Conservation (phyloP, 2,797 vertebrate genomes). For the Coreius guichenoti region DNA sequence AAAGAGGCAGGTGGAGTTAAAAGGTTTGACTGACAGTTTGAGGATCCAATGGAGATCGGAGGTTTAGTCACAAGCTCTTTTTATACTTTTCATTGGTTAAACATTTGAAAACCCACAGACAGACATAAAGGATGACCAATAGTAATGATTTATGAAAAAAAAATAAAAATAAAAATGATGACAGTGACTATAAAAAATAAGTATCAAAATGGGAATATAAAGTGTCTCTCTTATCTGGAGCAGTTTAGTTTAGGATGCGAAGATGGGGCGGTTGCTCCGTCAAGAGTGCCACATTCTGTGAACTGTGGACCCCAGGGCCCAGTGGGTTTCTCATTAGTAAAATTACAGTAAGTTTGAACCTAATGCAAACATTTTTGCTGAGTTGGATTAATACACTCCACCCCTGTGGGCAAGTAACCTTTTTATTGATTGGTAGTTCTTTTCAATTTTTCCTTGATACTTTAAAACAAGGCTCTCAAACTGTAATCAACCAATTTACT, state of each 20-base stretch:
- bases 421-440: conserved; percentile 45
- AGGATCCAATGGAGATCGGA: neutral
- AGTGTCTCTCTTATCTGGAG: neutral
- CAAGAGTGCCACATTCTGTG: conserved; percentile 15
- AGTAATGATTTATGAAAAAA: neutral
- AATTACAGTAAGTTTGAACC: conserved; percentile 33
- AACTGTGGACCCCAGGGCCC: conserved; percentile 28
- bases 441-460: conserved; percentile 22
- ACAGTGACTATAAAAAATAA: neutral
- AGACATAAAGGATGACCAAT: neutral
- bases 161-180: neutral
- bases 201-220: conserved; percentile 18
- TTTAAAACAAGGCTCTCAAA: conserved; percentile 46
- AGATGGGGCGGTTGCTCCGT: neutral
- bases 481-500: conserved; percentile 51
- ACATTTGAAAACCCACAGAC: neutral
- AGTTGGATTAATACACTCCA: neutral
- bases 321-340: conserved; percentile 40
- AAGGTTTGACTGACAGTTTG: neutral
- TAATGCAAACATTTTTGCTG: conserved; percentile 24
- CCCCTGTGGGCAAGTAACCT: conserved; percentile 37
- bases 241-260: neutral
- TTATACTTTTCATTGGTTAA: neutral
- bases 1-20: neutral
- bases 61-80: neutral